phyloP scores from a whole-genome alignment of 2,888 invertebrate genomes.

The Tillus elongatus region DNA sequence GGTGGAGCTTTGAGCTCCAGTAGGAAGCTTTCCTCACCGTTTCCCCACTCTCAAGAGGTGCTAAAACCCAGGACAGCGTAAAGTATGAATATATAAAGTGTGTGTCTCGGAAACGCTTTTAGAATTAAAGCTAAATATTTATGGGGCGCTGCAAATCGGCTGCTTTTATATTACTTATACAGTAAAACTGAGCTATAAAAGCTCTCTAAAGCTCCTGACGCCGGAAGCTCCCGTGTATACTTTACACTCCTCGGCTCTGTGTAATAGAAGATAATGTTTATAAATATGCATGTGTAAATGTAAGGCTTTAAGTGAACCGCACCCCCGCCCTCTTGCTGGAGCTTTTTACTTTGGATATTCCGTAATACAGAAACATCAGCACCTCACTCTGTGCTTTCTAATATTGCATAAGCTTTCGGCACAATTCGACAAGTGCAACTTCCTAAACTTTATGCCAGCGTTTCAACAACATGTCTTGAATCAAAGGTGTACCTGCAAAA shows the following conservation, averaged over 20 bases:
- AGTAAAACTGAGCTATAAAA: conserved; percentile 43
- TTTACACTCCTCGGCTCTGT: conserved; percentile 40
- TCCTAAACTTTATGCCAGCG: no score
- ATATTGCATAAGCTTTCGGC: no score
- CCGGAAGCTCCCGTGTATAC: conserved; percentile 37
- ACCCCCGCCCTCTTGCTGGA: conserved; percentile 17
- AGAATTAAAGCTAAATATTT: conserved; percentile 45
- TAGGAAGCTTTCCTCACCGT: not conserved
- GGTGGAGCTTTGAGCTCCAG: no score
- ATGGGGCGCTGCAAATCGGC: conserved; percentile 44
- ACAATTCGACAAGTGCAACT: no score
- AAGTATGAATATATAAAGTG: conserved; percentile 41
- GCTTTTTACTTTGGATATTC: no score
- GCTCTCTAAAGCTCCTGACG: conserved; percentile 37
- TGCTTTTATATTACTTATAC: conserved; percentile 45
- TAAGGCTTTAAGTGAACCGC: conserved; percentile 34
- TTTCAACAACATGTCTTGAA: no score
- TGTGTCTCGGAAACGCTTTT: conserved; percentile 42
- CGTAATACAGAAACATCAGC: no score
- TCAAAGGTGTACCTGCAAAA: no score
- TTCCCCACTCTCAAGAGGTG: conserved; percentile 8
- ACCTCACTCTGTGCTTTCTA: no score
- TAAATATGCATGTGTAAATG: conserved; percentile 44
- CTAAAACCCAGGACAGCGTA: conserved; percentile 20
- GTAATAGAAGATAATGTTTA: conserved; percentile 45